Evolutionary conservation across 2,888 invertebrate genomes (phyloP).

Genomic region (Lampropteryx suffumata): DNA sequence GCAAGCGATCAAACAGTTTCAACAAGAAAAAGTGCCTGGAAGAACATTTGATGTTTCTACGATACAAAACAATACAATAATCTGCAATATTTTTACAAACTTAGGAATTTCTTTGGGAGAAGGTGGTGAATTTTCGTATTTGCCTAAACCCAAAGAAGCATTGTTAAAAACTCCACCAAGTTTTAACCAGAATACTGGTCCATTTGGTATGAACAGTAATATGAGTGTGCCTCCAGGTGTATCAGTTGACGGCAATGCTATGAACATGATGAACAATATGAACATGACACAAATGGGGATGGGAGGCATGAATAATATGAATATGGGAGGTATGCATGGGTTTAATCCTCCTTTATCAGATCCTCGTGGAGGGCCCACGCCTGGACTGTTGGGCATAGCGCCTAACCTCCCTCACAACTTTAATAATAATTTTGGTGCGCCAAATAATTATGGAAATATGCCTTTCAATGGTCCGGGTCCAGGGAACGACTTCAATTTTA

Average conservation of each 20-base stretch:
- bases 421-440: slow-evolving; percentile 63
- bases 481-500: slow-evolving; percentile 70
- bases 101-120: slow-evolving; percentile 84
- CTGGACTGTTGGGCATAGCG: slow-evolving; percentile 83
- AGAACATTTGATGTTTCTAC: slow-evolving; percentile 80
- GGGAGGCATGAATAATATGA: slow-evolving; percentile 68
- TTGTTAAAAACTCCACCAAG: slow-evolving; percentile 70
- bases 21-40: slow-evolving; percentile 81
- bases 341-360: slow-evolving; percentile 73
- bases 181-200: slow-evolving; percentile 63
- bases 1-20: slow-evolving; percentile 83
- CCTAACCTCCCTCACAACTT: slow-evolving; percentile 79
- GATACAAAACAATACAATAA: slow-evolving; percentile 75
- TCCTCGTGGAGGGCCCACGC: slow-evolving; percentile 74
- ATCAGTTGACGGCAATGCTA: slow-evolving; percentile 60
- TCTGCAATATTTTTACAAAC: slow-evolving; percentile 84
- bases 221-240: slow-evolving; percentile 51
- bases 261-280: slow-evolving; percentile 61
- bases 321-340: slow-evolving; percentile 66
- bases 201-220: slow-evolving; percentile 60
- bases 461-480: slow-evolving; percentile 70
- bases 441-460: slow-evolving; percentile 72
- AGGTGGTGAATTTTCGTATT: slow-evolving; percentile 79
- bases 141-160: slow-evolving; percentile 75
- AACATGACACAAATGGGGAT: slow-evolving; percentile 73